Evolutionary conservation across 2,888 invertebrate genomes (phyloP).

Genomic region (Tetragonula carbonaria): DNA sequence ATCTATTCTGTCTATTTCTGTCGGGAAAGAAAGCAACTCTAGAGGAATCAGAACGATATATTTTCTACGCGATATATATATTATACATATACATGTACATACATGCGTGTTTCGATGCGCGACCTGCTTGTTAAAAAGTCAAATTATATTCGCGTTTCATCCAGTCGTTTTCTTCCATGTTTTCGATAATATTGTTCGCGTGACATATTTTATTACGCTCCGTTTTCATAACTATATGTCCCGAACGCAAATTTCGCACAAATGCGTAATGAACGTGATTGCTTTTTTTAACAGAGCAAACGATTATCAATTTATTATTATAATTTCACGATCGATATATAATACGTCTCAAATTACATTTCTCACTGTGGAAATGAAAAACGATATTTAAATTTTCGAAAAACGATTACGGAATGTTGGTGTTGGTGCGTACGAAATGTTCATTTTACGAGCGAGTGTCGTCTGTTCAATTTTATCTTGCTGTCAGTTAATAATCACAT

Average conservation of each 20-base stretch:
- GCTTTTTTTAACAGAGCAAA: neutral
- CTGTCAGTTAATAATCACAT: no score
- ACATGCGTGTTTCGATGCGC: neutral
- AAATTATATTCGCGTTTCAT: slow-evolving; percentile 17
- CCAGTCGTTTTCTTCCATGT: neutral
- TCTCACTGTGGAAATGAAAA: no score
- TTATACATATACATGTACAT: neutral
- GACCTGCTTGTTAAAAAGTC: slow-evolving; percentile 6
- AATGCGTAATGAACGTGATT: neutral
- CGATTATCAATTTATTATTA: neutral
- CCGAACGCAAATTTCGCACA: neutral
- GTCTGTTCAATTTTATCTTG: no score
- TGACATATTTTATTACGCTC: neutral
- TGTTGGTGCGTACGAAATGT: no score
- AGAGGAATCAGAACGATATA: slow-evolving; percentile 33
- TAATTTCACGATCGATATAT: neutral
- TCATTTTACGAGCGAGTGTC: no score
- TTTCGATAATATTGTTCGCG: neutral
- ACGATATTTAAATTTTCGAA: no score
- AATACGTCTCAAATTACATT: neutral
- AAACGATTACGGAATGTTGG: no score
- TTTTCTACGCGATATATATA: neutral
- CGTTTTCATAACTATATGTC: neutral
- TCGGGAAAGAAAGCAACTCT: slow-evolving; percentile 21
- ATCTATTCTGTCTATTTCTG: neutral